Conservation (phyloP, 2,797 vertebrate species). For the Acomys russatus region DNA sequence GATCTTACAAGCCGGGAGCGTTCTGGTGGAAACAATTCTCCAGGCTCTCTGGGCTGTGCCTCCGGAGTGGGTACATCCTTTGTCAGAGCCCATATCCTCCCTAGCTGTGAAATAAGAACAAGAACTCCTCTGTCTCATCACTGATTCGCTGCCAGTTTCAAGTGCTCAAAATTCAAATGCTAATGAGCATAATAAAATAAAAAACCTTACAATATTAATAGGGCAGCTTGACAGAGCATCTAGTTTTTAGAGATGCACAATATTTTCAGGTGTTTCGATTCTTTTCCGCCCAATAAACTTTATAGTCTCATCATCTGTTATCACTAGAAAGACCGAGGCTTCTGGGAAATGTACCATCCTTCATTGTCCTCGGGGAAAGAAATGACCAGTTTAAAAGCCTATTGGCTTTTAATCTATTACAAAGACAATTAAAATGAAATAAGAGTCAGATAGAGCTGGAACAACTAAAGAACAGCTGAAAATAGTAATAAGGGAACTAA, state of each 20-base stretch:
- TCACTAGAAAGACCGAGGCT: neutral
- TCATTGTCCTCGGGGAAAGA: neutral
- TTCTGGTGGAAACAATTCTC: neutral
- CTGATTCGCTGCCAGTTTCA: neutral
- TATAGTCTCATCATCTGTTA: neutral
- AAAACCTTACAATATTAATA: neutral
- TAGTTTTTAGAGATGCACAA: neutral
- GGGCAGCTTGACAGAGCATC: neutral
- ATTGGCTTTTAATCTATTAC: neutral
- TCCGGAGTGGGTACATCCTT: neutral
- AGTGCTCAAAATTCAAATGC: neutral
- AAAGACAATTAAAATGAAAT: conserved; percentile 38
- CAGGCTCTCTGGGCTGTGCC: neutral
- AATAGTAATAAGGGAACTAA: neutral
- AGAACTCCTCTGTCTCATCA: neutral
- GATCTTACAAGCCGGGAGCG: conserved; percentile 29
- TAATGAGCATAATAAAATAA: conserved; percentile 5
- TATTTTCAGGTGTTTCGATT: conserved; percentile 48
- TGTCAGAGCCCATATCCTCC: neutral
- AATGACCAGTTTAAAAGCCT: neutral
- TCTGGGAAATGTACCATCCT: neutral
- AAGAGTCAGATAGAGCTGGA: neutral
- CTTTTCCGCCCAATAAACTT: conserved; percentile 33
- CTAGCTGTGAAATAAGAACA: neutral
- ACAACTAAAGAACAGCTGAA: neutral